Base-by-base conservation (phyloP, 2,888 invertebrate species). In the Scaptomyza tumidula region DNA sequence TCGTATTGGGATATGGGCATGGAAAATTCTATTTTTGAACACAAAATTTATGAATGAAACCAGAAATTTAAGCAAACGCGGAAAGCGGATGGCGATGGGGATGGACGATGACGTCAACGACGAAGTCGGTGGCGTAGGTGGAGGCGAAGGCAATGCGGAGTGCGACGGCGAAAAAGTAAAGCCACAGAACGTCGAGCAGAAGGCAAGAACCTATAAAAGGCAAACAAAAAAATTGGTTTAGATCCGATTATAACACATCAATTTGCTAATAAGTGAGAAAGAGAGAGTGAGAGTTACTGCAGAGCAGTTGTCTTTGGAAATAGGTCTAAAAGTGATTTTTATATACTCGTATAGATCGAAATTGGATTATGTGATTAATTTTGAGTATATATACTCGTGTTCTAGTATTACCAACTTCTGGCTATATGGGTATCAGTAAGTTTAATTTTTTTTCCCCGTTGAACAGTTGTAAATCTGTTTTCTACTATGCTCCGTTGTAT, bases 11-110 rank as follows among this genome's bases (percentile, higher is more conserved):
- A 41, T 39, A 29, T 2, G 19, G 50, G 54, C 43, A 50, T 33
- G 55, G 37, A 33, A 46, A 50, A 33, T 59, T 78, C 80, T 80
- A 80, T 80, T 80, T 80, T 74, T 73, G 57, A 66, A 69, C 53
- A 11, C 13, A 9, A 71, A 80, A 80, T 80, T 80, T 80, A 80
- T 80, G 80, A 80, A 80, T 80, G 80, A 81, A 79, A 72, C 72
- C 59, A 57, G 14, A 39, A 39, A 14, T 14, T 14, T 14, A 39
- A 39, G 39, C 39, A 39, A 39, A 37, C 5, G n/a, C n/a, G 37
- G n/a, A n/a, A 39, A 39, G 39, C 39, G 14, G 39, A 14, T 39
- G 39, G 14, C 39, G 14, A 14, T 14, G 19, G 33, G 13, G 24
- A 49, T 49, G 49, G 49, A 49, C 19, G 49, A 33, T 35, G 31